Evolutionary conservation across 2,113 vertebrate species (phyloP), one percentile per base, ranked within the genome.

Genomic region (Microtus pennsylvanicus): DNA sequence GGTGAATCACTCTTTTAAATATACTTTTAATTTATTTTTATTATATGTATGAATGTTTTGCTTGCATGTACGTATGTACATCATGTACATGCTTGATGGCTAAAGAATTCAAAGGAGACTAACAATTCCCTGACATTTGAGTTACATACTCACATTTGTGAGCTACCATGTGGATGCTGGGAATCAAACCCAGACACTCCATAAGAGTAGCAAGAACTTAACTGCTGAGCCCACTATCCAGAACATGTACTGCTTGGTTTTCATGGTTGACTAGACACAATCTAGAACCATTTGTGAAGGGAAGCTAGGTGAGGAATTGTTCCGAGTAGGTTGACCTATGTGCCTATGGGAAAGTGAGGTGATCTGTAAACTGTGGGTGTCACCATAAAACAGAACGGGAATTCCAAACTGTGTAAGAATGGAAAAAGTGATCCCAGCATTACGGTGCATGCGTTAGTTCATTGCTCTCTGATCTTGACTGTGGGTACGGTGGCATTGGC

Each of bases 391-490:
- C 26, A 77, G 9, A 63, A 86, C 19, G 28, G 10, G 28, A 5
- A 30, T 45, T 45, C 38, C 6, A 8, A 85, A 30, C 26, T 30
- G 26, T 45, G 9, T 45, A 45, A 61, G 24, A 67, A 30, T 85
- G 26, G 10, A 45, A 42, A 65, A 63, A 30, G 38, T 45, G 8
- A 45, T 16, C 2, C 2, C 0, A 45, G 38, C 2, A 33, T 38
- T 11, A 11, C 0, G 0, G 4, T 33, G 14, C 38, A 19, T 7
- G 38, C 61, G 33, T 85, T 45, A 6, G 19, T 11, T 19, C 58
- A 85, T 65, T 65, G 35, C 58, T 22, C n/a, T 63, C 7, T 65
- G n/a, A 30, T 33, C 28, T 12, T 50, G 42, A 50, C 42, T 87
- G 33, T 69, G 63, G 17, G 6, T 67, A 19, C 24, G 26, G 17